Base-by-base conservation (phyloP, 2,113 vertebrate species). In the Chelonoidis abingdonii region DNA sequence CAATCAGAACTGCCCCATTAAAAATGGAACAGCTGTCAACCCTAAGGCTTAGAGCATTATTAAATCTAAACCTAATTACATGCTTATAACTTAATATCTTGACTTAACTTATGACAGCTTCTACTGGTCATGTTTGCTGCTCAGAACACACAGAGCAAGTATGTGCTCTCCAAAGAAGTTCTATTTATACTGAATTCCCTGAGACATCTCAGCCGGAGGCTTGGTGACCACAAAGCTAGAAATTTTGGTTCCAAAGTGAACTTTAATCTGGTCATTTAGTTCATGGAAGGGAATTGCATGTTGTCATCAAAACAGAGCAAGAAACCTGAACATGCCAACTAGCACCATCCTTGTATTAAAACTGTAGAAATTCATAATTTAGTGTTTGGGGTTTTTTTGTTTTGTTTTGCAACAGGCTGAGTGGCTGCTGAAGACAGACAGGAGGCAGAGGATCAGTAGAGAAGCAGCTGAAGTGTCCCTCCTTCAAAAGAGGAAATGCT, bases 401-500 rank as follows among this genome's bases (percentile, higher is more conserved):
- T 94, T 97, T 91, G 93, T 91, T 96, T 88, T 83, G 91, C 5
- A 75, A 92, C 87, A 59, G 83, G 89, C 78, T 84, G 94, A 93
- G 88, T 92, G 90, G 84, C 89, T 92, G 83, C 87, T 79, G 88
- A 97, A 95, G 90, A 93, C 87, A 95, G 90, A 93, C 87, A 78
- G 90, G 44, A 38, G 44, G 56, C 94, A 96, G 92, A 89, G 90
- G 92, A 88, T 91, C 90, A 93, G 91, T 4, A 87, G 94, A 94
- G 84, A 92, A 92, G 72, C 87, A 80, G 94, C 89, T 90, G 84
- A 86, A 90, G 81, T 85, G 69, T 80, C 84, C 78, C 93, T 96
- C 93, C 89, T 97, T 80, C 80, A 87, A 94, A 76, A 95, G 85
- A 95, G 91, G 92, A 97, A 97, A 95, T 65, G 84, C 80, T 96